Percentiles rank a stretch among this genome's conserved stretches.
These are phyloP conservation scores for Drosophila stalkeri DNA, from an alignment of 2,888 invertebrate species.

Conservation along the genomic window DNA sequence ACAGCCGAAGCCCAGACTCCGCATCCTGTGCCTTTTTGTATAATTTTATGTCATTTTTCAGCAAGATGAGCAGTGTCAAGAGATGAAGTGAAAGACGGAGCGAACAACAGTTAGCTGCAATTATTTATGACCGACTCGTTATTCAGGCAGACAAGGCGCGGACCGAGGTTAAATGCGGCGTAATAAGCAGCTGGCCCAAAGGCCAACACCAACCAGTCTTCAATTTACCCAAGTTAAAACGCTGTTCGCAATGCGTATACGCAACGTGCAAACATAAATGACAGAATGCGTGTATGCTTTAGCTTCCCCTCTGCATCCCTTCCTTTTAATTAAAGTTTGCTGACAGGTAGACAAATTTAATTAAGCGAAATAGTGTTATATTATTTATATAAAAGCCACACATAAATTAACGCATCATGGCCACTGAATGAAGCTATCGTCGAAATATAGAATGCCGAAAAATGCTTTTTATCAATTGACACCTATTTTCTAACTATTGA, in stretches of 20 bases:
- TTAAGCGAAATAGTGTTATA: not conserved
- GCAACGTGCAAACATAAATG: constrained; percentile 21
- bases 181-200: constrained; percentile 66
- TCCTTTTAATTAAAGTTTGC: not conserved
- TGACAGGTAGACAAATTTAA: not conserved
- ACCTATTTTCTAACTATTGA: constrained; percentile 1
- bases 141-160: constrained; percentile 46
- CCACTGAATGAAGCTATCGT: no score
- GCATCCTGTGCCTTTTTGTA: constrained; percentile 32
- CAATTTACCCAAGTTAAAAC: constrained; percentile 29
- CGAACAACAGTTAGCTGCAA: constrained; percentile 66
- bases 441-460: not conserved
- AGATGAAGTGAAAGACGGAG: constrained; percentile 10
- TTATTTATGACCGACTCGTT: constrained; percentile 67
- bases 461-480: not conserved
- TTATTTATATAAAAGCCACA: not conserved
- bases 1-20: not conserved
- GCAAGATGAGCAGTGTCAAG: constrained; percentile 30
- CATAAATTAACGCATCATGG: constrained; percentile 2
- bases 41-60: constrained; percentile 73
- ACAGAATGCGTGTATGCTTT: not conserved
- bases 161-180: constrained; percentile 70
- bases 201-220: constrained; percentile 45
- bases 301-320: not conserved
- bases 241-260: constrained; percentile 39